A percentile compares a stretch with the other conserved stretches of the same genome.
These are phyloP conservation scores for Podotricha telesiphe DNA, from an alignment of 2,888 invertebrate species.

Conservation along the genomic window DNA sequence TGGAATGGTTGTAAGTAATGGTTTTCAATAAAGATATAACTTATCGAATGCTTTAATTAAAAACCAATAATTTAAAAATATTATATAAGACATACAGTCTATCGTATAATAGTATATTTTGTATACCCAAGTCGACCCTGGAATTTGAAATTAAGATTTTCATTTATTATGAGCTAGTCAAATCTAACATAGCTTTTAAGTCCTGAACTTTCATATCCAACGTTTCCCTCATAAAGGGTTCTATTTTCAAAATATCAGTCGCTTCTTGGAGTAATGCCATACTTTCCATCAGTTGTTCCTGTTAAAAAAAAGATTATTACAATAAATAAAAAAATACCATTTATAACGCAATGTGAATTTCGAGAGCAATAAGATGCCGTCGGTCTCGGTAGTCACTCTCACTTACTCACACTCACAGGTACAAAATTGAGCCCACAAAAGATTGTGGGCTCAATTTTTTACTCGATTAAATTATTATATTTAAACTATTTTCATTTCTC, in stretches of 20 bases:
- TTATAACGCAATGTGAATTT: too few species aligned
- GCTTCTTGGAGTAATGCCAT: slow-evolving; percentile 84
- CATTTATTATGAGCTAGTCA: not conserved
- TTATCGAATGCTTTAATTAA: not conserved
- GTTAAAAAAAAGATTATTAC: slow-evolving; percentile 44
- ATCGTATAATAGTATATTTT: not conserved
- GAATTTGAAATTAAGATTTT: not conserved
- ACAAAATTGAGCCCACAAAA: too few species aligned
- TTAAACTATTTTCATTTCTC: too few species aligned
- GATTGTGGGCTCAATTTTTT: too few species aligned
- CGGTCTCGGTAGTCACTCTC: too few species aligned
- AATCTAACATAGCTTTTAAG: slow-evolving; percentile 22
- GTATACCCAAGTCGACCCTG: not conserved
- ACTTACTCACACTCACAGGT: too few species aligned
- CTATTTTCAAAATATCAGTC: slow-evolving; percentile 82
- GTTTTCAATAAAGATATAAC: too few species aligned
- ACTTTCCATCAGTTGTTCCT: slow-evolving; percentile 84
- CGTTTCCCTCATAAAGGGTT: slow-evolving; percentile 82
- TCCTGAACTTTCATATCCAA: slow-evolving; percentile 75
- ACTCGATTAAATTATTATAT: too few species aligned
- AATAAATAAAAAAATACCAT: too few species aligned
- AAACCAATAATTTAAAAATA: not conserved
- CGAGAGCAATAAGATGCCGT: too few species aligned
- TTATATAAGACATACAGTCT: not conserved
- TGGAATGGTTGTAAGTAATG: too few species aligned